Percentiles rank a stretch among this genome's conserved stretches.
These are phyloP conservation scores for Leptarthrus brevirostris DNA, from an alignment of 2,888 invertebrate species.

Conservation along the genomic window DNA sequence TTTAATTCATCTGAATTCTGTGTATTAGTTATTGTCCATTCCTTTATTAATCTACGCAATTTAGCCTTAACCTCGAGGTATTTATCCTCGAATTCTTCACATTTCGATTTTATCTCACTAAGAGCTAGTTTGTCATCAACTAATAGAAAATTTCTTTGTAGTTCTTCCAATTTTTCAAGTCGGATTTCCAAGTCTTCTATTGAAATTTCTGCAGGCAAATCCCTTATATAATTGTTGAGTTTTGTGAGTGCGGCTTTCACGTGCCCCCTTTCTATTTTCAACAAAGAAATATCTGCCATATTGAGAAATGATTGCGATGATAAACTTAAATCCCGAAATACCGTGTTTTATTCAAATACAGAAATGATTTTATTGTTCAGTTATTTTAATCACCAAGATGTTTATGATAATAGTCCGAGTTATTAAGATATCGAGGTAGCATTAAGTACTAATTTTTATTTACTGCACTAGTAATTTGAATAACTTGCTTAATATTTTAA, in stretches of 20 bases:
- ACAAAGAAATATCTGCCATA: background rate
- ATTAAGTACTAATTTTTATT: too few relatives aligned
- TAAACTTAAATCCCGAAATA: too few relatives aligned
- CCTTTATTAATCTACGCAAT: background rate
- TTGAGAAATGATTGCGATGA: too few relatives aligned
- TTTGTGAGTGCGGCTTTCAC: constrained; percentile 2
- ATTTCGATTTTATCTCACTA: background rate
- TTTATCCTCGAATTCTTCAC: constrained; percentile 3
- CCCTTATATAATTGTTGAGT: background rate
- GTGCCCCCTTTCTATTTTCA: background rate
- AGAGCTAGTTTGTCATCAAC: constrained; percentile 11
- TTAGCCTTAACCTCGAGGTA: background rate
- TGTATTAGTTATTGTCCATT: background rate
- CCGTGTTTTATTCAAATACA: too few relatives aligned
- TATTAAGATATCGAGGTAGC: too few relatives aligned
- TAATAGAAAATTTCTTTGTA: background rate
- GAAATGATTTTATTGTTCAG: too few relatives aligned
- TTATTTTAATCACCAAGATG: too few relatives aligned
- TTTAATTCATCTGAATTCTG: background rate
- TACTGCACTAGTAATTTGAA: too few relatives aligned
- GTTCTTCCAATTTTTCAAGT: background rate
- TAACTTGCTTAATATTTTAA: too few relatives aligned
- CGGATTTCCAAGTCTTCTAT: background rate
- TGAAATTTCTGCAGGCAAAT: background rate
- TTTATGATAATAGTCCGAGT: too few relatives aligned